Conservation (phyloP, 2,888 invertebrate species). For the Agrilus biguttatus region DNA sequence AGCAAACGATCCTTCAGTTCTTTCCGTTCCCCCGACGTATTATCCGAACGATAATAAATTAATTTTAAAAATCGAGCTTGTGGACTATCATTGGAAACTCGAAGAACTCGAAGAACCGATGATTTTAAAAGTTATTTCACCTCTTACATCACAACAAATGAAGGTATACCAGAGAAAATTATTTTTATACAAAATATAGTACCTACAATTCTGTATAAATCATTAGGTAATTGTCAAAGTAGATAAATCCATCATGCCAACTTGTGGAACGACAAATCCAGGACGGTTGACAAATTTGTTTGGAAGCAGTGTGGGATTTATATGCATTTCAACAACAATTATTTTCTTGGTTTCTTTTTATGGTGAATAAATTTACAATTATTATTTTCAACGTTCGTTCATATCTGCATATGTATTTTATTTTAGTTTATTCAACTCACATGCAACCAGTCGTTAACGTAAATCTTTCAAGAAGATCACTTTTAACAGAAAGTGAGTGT, state of each 20-base stretch:
- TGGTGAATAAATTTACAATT: no score
- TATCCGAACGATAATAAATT: conserved; percentile 13
- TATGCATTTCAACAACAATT: no score
- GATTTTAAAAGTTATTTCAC: conserved; percentile 22
- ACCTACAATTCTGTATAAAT: neutral
- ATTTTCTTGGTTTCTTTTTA: no score
- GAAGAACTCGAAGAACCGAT: conserved; percentile 24
- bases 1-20: conserved; percentile 23
- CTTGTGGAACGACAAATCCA: neutral
- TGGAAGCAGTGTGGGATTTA: no score
- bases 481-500: no score
- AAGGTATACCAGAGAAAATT: conserved; percentile 12
- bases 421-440: no score
- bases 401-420: no score
- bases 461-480: no score
- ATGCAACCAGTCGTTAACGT: neutral
- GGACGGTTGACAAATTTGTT: no score
- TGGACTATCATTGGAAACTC: conserved; percentile 29
- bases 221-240: conserved; percentile 3
- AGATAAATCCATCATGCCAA: conserved; percentile 1
- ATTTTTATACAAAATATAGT: no score
- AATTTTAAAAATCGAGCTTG: conserved; percentile 20
- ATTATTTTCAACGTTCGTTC: no score
- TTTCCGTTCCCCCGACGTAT: conserved; percentile 17
- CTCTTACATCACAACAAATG: conserved; percentile 21